These are phyloP conservation scores for Sebastes taczanowskii DNA, from an alignment of 2,797 vertebrate genomes.

Conservation along the genomic window DNA sequence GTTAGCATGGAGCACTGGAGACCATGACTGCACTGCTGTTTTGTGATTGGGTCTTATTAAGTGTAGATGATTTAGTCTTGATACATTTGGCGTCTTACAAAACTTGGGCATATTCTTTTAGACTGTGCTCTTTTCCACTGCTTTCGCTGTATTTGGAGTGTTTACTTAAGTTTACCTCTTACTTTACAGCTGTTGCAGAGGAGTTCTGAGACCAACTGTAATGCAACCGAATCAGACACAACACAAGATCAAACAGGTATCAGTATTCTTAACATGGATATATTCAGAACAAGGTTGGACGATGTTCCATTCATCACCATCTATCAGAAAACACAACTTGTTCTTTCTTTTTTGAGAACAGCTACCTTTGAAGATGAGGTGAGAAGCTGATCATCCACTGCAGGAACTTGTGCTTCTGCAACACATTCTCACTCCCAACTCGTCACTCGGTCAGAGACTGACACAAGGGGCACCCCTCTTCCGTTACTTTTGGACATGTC, in stretches of 20 bases:
- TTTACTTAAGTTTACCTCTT: not conserved
- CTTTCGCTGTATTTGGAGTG: not conserved
- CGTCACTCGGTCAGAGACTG: too few species aligned
- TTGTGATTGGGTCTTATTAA: not conserved
- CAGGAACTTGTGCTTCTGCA: too few species aligned
- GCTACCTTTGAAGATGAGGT: not conserved
- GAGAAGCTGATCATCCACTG: not conserved
- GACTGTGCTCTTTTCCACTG: not conserved
- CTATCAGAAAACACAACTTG: not conserved
- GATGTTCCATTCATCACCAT: not conserved
- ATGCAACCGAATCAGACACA: not conserved
- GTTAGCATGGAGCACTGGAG: not conserved
- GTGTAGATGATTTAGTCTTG: not conserved
- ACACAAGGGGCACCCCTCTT: too few species aligned
- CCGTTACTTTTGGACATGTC: too few species aligned
- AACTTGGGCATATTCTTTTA: not conserved
- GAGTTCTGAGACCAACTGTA: not conserved
- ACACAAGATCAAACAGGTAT: conserved; percentile 45
- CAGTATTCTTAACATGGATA: too few species aligned
- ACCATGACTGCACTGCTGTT: not conserved
- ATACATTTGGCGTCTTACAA: not conserved
- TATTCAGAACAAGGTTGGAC: not conserved
- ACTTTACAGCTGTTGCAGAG: conserved; percentile 23
- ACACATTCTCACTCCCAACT: too few species aligned
- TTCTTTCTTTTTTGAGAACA: not conserved